These are phyloP conservation scores for Neodon shergylaensis DNA, from an alignment of 2,113 vertebrate species.

Conservation along the genomic window DNA sequence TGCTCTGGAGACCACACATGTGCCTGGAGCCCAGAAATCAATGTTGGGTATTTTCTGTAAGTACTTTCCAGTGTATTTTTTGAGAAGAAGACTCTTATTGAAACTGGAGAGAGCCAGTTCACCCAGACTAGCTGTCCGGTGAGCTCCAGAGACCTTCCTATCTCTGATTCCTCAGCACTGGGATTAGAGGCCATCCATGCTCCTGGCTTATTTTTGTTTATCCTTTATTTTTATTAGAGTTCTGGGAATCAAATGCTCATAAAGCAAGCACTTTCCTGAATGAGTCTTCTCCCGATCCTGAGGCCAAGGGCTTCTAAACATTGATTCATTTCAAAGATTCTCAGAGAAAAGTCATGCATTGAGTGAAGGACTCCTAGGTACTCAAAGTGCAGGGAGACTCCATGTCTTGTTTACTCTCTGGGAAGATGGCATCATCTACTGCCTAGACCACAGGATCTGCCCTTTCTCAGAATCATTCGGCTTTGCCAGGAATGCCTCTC, in stretches of 20 bases:
- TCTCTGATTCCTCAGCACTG: background rate
- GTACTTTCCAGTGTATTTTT: background rate
- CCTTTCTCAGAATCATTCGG: background rate
- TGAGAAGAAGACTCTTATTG: background rate
- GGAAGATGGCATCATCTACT: background rate
- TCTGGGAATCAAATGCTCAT: background rate
- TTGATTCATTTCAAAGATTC: background rate
- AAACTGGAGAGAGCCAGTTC: background rate
- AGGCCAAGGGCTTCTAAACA: background rate
- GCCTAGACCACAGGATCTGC: background rate
- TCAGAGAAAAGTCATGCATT: background rate
- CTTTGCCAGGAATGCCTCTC: background rate
- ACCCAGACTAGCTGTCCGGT: background rate
- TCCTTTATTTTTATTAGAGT: background rate
- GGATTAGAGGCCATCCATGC: background rate
- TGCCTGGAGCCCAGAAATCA: background rate
- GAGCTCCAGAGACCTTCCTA: background rate
- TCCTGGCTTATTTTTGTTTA: background rate
- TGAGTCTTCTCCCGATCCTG: background rate
- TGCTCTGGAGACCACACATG: no score
- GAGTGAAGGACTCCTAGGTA: background rate
- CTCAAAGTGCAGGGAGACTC: background rate
- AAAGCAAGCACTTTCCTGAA: background rate
- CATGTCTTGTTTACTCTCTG: rapidly evolving
- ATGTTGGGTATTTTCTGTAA: background rate